Conservation (phyloP, 2,113 vertebrate genomes). For the Acrocephalus arundinaceus region DNA sequence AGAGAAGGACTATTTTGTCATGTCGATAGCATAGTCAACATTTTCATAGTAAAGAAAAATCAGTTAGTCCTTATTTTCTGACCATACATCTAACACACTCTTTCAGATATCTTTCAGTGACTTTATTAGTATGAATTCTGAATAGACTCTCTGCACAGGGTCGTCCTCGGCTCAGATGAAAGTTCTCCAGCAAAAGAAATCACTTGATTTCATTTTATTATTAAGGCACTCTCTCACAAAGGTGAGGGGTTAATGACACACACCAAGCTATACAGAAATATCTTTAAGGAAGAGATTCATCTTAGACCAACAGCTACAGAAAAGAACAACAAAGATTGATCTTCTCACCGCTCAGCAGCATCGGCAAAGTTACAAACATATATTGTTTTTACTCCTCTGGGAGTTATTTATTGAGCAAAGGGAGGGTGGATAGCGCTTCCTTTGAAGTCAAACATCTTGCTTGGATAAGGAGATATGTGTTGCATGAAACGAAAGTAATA, state of each 20-base stretch:
- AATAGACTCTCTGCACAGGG: not conserved
- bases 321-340: constrained; percentile 63
- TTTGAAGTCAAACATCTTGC: constrained; percentile 83
- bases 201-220: constrained; percentile 5
- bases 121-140: not conserved
- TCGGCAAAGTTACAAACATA: constrained; percentile 60
- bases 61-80: not conserved
- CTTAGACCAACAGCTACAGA: constrained; percentile 32
- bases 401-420: constrained; percentile 77
- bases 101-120: not conserved
- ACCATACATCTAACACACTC: not conserved
- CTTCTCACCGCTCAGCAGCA: constrained; percentile 60
- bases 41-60: not conserved
- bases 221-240: not conserved
- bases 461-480: constrained; percentile 74
- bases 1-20: not conserved
- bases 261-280: constrained; percentile 22
- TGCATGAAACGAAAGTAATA: constrained; percentile 78
- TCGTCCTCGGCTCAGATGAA: not conserved
- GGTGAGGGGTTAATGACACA: constrained; percentile 21
- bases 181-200: not conserved
- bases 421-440: constrained; percentile 69
- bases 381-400: constrained; percentile 48
- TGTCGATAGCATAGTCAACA: not conserved
- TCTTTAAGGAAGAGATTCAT: constrained; percentile 48